Conservation (phyloP, 2,888 invertebrate genomes). For the Yponomeuta plumbellus region DNA sequence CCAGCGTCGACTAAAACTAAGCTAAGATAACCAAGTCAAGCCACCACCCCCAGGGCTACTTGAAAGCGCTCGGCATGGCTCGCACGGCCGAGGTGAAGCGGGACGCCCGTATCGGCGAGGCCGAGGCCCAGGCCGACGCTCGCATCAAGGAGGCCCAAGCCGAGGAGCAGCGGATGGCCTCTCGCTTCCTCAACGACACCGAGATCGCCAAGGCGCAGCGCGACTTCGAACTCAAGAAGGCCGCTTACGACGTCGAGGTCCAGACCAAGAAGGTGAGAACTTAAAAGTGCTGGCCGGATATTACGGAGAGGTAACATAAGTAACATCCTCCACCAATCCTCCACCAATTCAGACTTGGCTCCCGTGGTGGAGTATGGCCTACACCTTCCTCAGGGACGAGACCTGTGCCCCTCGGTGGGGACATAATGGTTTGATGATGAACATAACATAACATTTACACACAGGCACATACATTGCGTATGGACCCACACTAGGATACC, state of each 20-base stretch:
- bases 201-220: conserved; percentile 98
- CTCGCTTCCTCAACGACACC: conserved; percentile 95
- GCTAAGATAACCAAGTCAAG: neutral
- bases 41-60: conserved; percentile 81
- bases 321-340: too few species aligned
- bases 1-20: too few species aligned
- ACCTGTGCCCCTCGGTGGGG: too few species aligned
- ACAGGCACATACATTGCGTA: too few species aligned
- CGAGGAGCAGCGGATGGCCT: conserved; percentile 96
- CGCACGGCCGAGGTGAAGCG: conserved; percentile 96
- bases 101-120: conserved; percentile 97
- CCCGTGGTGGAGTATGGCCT: too few species aligned
- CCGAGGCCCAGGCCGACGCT: conserved; percentile 95
- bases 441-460: too few species aligned
- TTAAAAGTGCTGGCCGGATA: too few species aligned
- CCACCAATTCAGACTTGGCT: too few species aligned
- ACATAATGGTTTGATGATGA: too few species aligned
- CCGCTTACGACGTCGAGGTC: conserved; percentile 97
- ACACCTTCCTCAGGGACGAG: too few species aligned
- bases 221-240: conserved; percentile 97
- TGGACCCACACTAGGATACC: too few species aligned
- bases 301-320: too few species aligned
- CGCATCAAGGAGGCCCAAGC: conserved; percentile 95
- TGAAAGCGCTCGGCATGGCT: conserved; percentile 96
- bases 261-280: conserved; percentile 87